Conservation (phyloP, 2,888 invertebrate species). For the Carcina quercana region DNA sequence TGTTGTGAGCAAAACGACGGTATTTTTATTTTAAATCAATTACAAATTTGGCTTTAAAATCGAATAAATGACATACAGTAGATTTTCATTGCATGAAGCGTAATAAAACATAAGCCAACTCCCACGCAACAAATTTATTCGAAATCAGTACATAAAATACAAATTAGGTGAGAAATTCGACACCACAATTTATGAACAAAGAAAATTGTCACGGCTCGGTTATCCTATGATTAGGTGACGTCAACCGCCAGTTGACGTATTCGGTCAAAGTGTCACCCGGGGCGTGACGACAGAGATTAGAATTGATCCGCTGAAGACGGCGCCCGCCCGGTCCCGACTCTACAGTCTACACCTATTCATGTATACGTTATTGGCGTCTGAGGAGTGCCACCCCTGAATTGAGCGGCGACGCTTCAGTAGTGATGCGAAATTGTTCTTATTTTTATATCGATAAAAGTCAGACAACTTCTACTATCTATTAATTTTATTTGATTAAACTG, state of each 20-base stretch:
- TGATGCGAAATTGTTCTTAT: too few species aligned
- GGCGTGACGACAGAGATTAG: conserved; percentile 49
- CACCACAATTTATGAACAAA: conserved; percentile 23
- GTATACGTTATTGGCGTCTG: conserved; percentile 51
- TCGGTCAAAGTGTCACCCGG: conserved; percentile 10
- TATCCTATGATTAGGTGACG: conserved; percentile 35
- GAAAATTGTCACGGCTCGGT: conserved; percentile 18
- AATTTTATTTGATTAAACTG: too few species aligned
- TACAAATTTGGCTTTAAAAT: too few species aligned
- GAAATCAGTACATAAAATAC: too few species aligned
- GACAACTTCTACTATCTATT: too few species aligned
- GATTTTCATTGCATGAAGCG: too few species aligned
- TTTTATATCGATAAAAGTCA: too few species aligned
- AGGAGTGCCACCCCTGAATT: conserved; percentile 51
- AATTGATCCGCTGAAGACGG: conserved; percentile 52
- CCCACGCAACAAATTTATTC: too few species aligned
- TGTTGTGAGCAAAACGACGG: too few species aligned
- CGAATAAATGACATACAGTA: too few species aligned
- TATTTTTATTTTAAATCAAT: too few species aligned
- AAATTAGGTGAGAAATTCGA: conserved; percentile 7
- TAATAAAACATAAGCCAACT: too few species aligned
- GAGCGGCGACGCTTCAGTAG: conserved; percentile 37
- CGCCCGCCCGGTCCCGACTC: conserved; percentile 13
- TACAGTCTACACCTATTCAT: conserved; percentile 42
- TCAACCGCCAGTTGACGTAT: conserved; percentile 29